Conservation (phyloP, 1,140 invertebrate species). For the Drosophila insularis region DNA sequence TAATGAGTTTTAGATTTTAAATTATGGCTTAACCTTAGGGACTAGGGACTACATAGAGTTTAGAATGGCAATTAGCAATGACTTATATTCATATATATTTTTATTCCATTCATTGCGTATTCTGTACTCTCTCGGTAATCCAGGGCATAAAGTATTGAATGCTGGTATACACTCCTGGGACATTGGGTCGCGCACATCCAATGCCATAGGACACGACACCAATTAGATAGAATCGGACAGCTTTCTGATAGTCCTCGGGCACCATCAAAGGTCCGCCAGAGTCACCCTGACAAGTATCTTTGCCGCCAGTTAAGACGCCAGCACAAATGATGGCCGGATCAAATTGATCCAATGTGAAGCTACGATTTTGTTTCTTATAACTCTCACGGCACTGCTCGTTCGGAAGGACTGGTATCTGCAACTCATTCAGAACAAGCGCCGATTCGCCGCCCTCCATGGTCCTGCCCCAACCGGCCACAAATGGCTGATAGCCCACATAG, state of each 20-base stretch:
- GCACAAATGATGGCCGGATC: slow-evolving; percentile 88
- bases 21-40: slow-evolving; percentile 2
- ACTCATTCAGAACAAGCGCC: slow-evolving; percentile 85
- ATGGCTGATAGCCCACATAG: slow-evolving; percentile 83
- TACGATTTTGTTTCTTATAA: slow-evolving; percentile 84
- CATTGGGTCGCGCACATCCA: slow-evolving; percentile 86
- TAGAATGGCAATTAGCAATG: slow-evolving; percentile 1
- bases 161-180: slow-evolving; percentile 89
- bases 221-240: slow-evolving; percentile 84
- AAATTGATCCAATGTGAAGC: slow-evolving; percentile 85
- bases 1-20: not conserved
- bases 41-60: slow-evolving; percentile 7
- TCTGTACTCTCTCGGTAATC: slow-evolving; percentile 63
- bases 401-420: slow-evolving; percentile 88
- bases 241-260: slow-evolving; percentile 58
- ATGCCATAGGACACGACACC: slow-evolving; percentile 89
- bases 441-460: slow-evolving; percentile 84
- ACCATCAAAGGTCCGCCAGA: slow-evolving; percentile 92
- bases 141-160: slow-evolving; percentile 85
- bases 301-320: slow-evolving; percentile 87
- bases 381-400: slow-evolving; percentile 85
- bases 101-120: slow-evolving; percentile 26
- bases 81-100: not conserved
- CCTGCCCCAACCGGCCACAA: slow-evolving; percentile 91
- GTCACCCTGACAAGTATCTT: slow-evolving; percentile 93